These are phyloP conservation scores for Eubasilissa regina DNA, from an alignment of 1,140 invertebrate genomes.

Conservation along the genomic window DNA sequence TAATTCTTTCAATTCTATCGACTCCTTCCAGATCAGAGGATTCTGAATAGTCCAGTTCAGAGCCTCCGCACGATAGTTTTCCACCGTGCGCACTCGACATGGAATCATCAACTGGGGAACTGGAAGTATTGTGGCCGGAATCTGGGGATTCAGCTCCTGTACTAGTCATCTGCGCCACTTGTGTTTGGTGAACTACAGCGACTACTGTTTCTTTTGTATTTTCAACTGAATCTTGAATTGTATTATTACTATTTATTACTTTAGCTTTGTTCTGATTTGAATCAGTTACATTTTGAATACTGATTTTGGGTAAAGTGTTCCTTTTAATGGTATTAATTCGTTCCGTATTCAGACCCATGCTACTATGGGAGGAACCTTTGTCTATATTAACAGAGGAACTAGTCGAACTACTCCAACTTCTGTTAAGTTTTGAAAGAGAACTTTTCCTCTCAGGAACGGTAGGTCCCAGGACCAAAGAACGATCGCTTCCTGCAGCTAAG, in stretches of 20 bases:
- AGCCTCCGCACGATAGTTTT: slow-evolving; percentile 74
- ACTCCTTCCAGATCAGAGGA: slow-evolving; percentile 88
- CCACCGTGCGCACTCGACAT: slow-evolving; percentile 77
- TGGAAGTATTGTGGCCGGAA: slow-evolving; percentile 86
- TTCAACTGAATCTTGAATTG: not conserved
- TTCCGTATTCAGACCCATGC: slow-evolving; percentile 72
- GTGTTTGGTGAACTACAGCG: slow-evolving; percentile 52
- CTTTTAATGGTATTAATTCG: slow-evolving; percentile 74
- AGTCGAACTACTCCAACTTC: slow-evolving; percentile 67
- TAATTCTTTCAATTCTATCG: slow-evolving; percentile 87
- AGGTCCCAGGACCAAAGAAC: slow-evolving; percentile 76
- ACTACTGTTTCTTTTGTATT: slow-evolving; percentile 51
- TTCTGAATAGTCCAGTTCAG: slow-evolving; percentile 84
- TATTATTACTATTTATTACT: not conserved
- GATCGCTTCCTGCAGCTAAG: slow-evolving; percentile 75
- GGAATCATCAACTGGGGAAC: slow-evolving; percentile 84
- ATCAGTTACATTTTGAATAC: slow-evolving; percentile 27
- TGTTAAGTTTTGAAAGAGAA: slow-evolving; percentile 74
- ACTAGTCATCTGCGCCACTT: slow-evolving; percentile 6
- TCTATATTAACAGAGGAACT: slow-evolving; percentile 74
- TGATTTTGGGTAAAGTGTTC: slow-evolving; percentile 60
- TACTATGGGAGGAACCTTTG: slow-evolving; percentile 73
- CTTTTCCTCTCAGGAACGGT: slow-evolving; percentile 85
- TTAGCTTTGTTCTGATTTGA: slow-evolving; percentile 21
- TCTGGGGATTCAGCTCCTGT: slow-evolving; percentile 80